A percentile compares a stretch with the other conserved stretches of the same genome.
Conservation (phyloP, 2,797 vertebrate genomes). For the Gymnothorax reevesii region DNA sequence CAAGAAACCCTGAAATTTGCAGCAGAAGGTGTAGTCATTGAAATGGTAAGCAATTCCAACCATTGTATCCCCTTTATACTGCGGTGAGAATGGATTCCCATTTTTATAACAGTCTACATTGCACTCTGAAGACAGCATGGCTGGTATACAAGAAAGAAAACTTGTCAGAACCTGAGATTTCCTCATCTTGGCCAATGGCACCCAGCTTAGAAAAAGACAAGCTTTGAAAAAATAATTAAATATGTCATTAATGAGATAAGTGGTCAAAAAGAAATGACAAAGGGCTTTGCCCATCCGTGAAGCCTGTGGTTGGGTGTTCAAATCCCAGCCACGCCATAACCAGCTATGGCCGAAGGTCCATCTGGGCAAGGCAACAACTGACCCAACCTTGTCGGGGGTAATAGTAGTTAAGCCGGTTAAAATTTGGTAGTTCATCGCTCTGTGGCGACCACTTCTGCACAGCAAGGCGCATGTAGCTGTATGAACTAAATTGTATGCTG, state of each 20-base stretch:
- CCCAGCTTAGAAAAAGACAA: constrained; percentile 56
- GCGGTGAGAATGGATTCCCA: background rate
- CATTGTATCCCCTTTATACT: constrained; percentile 20
- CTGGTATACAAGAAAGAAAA: constrained; percentile 56
- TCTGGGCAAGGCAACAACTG: constrained; percentile 44
- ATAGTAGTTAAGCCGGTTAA: no score
- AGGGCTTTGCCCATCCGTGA: no score
- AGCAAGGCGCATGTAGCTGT: no score
- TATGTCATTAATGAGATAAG: constrained; percentile 62
- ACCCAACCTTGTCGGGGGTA: constrained; percentile 44
- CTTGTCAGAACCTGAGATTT: constrained; percentile 52
- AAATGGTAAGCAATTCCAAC: background rate
- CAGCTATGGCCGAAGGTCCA: no score
- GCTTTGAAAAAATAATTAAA: constrained; percentile 65
- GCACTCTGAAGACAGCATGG: constrained; percentile 40
- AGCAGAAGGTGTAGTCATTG: background rate
- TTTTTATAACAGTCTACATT: constrained; percentile 29
- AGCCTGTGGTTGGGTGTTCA: no score
- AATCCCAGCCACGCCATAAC: no score
- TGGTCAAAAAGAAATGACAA: constrained; percentile 34
- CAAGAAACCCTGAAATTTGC: background rate
- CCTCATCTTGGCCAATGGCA: constrained; percentile 10
- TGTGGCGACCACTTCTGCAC: no score
- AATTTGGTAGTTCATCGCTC: no score
- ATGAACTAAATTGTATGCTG: no score